Evolutionary conservation across 2,888 invertebrate species (phyloP).

Genomic region (Melanotus villosus): DNA sequence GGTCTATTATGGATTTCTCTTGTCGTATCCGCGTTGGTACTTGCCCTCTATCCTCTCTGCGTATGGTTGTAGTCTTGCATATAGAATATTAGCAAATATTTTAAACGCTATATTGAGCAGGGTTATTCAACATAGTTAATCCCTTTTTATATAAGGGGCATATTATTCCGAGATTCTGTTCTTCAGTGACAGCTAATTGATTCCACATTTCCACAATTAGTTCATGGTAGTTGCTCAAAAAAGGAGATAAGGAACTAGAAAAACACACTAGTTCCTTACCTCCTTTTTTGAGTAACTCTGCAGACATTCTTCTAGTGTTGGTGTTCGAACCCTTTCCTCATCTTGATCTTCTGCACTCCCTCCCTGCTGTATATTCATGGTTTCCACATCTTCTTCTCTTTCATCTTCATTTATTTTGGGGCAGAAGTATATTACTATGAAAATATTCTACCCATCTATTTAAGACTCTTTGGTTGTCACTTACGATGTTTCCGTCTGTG

Average conservation of each 20-base stretch:
- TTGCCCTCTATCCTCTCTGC: conserved; percentile 2
- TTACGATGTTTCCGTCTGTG: not conserved
- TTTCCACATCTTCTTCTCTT: too few relatives aligned
- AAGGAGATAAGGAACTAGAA: too few relatives aligned
- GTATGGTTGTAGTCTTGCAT: not conserved
- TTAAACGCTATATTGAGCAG: not conserved
- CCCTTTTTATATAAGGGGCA: not conserved
- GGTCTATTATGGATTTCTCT: not conserved
- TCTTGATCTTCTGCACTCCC: not conserved
- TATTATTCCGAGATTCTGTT: not conserved
- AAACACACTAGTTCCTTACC: too few relatives aligned
- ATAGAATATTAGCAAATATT: not conserved
- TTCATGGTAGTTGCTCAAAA: not conserved
- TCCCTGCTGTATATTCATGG: not conserved
- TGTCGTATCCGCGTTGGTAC: not conserved
- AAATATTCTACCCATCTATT: not conserved
- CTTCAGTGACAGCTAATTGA: not conserved
- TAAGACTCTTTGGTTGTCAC: not conserved
- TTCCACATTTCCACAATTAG: not conserved
- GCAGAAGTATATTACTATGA: too few relatives aligned
- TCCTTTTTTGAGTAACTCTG: not conserved
- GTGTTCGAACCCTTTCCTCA: not conserved
- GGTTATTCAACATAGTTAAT: not conserved
- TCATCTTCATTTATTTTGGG: too few relatives aligned
- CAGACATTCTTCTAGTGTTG: not conserved